Evolutionary conservation across 2,797 vertebrate species (phyloP), one percentile per base, ranked within the genome.

Genomic region (Sylvia borin): DNA sequence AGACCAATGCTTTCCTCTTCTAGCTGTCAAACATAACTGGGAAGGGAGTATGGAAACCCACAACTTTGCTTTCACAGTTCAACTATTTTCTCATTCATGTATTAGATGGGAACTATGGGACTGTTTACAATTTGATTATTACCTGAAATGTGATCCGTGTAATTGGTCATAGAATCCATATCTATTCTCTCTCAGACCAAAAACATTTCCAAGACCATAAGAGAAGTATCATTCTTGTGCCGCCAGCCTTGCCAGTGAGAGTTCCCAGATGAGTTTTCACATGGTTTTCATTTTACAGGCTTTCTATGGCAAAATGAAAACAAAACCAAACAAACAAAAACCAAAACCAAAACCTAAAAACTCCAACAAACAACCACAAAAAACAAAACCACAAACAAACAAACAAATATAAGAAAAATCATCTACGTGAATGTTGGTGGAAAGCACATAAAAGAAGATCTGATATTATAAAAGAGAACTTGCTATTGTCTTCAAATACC

Each of bases 221-320:
- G 96, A 88, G n/a, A 72, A 7, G 26, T 78, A 94, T 93, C 83
- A 86, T 71, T 68, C n/a, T 86, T 91, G 64, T 82, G 55, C 88
- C 73, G 86, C 26, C 29, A 75, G 40, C 16, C 65, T 85, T 80
- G 42, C 29, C 47, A 86, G 15, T 45, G 70, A 92, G 42, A 75
- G 58, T 77, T 38, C 24, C 26, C 71, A 78, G 53, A 65, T 74
- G 79, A 68, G 36, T 68, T 94, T 83, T 92, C 92, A 90, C 61
- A 48, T 72, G 25, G 78, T 84, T 95, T 95, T 88, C 10, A 86
- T 86, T 84, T 81, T 68, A 84, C 32, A 81, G 62, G 45, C 42
- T 47, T 85, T 85, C 90, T 74, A 29, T 76, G 48, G 34, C 1
- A 27, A 83, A 83, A 53, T 4, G 12, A 19, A 25, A 70, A n/a